Evolutionary conservation across 2,888 invertebrate species (phyloP).

Genomic region (Epirrita christyi): DNA sequence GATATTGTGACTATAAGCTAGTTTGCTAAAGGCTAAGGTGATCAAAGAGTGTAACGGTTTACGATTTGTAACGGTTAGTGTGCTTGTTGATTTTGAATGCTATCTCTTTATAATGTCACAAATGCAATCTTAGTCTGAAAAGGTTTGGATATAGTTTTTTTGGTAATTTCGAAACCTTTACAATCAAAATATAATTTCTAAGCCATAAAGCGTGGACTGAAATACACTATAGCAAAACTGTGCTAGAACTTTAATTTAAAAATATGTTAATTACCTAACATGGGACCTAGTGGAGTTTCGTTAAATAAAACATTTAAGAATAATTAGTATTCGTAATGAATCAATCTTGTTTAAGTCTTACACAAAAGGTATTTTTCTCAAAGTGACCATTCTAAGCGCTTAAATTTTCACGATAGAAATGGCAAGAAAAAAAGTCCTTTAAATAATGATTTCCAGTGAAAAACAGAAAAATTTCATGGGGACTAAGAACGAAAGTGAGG

Average conservation of each 20-base stretch:
- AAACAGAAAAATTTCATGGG: constrained; percentile 47
- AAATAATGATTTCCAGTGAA: constrained; percentile 39
- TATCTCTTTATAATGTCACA: constrained; percentile 35
- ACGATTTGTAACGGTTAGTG: constrained; percentile 4
- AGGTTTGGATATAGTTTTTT: neutral
- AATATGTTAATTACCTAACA: too few species aligned
- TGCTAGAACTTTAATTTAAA: too few species aligned
- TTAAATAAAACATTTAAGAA: too few species aligned
- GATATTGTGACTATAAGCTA: too few species aligned
- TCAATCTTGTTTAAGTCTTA: constrained; percentile 17
- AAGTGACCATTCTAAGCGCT: constrained; percentile 16
- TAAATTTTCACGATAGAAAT: constrained; percentile 25
- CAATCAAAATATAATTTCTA: too few species aligned
- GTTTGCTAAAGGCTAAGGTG: neutral
- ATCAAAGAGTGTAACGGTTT: too few species aligned
- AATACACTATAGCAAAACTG: too few species aligned
- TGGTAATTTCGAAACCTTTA: too few species aligned
- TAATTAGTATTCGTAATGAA: constrained; percentile 12
- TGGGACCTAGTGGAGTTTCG: too few species aligned
- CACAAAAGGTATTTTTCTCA: constrained; percentile 30
- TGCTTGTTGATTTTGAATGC: constrained; percentile 20
- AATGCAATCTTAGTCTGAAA: constrained; percentile 21
- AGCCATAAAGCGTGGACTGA: too few species aligned
- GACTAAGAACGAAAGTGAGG: constrained; percentile 42
- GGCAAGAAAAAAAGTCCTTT: constrained; percentile 28